These are phyloP conservation scores for Porites lobata DNA, from an alignment of 92 coral and sea anemone species.

Conservation along the genomic window DNA sequence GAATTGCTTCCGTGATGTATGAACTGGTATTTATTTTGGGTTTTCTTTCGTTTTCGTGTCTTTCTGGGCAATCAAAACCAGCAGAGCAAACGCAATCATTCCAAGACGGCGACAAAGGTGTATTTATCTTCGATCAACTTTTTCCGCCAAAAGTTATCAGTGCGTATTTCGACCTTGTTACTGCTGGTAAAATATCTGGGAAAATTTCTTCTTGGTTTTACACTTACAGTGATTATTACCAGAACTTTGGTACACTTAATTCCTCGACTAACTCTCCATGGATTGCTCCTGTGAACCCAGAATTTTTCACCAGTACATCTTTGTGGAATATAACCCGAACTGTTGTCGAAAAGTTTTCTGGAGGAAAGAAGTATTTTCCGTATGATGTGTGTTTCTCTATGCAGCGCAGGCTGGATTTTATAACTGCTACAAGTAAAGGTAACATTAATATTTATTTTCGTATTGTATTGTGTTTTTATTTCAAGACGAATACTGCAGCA, in stretches of 20 bases:
- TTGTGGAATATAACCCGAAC: constrained; percentile 70
- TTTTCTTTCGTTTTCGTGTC: constrained; percentile 8
- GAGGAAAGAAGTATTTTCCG: constrained; percentile 77
- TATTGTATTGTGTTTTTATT: not conserved
- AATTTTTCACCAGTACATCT: constrained; percentile 69
- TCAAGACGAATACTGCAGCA: not conserved
- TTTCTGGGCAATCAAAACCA: constrained; percentile 3
- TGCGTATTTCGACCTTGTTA: constrained; percentile 50
- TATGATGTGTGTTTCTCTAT: constrained; percentile 78
- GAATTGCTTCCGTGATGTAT: constrained; percentile 5
- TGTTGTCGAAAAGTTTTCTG: constrained; percentile 56
- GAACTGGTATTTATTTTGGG: not conserved
- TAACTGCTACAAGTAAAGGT: constrained; percentile 59
- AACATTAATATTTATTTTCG: not conserved
- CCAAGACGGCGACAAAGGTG: constrained; percentile 58
- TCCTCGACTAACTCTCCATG: constrained; percentile 80
- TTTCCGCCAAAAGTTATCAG: constrained; percentile 36
- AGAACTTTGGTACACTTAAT: constrained; percentile 57
- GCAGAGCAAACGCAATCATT: not conserved
- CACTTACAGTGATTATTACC: constrained; percentile 71
- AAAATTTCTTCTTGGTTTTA: constrained; percentile 83
- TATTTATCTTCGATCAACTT: constrained; percentile 72
- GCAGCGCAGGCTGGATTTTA: constrained; percentile 86
- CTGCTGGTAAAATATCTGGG: constrained; percentile 71
- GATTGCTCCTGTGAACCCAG: constrained; percentile 84